Percentiles rank a stretch among this genome's conserved stretches.
These are phyloP conservation scores for Ailuropoda melanoleuca DNA, from an alignment of 2,113 vertebrate genomes.

Conservation along the genomic window DNA sequence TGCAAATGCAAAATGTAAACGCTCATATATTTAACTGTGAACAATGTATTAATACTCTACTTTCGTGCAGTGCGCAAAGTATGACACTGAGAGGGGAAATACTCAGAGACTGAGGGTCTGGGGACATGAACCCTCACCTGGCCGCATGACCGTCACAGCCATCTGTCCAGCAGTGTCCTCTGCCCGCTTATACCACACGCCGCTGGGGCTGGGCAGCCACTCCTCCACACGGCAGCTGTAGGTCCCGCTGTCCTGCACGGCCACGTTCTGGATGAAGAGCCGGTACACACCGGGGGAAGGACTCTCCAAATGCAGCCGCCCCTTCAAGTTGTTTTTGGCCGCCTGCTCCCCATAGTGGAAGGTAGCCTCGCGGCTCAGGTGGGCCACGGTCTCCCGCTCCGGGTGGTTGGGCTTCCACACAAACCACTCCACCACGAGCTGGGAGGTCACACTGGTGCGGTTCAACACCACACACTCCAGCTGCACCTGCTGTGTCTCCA, in stretches of 20 bases:
- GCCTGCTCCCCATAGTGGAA: slow-evolving; percentile 85
- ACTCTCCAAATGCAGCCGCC: slow-evolving; percentile 91
- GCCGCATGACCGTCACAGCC: slow-evolving; percentile 87
- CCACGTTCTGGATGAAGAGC: slow-evolving; percentile 91
- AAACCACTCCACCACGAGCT: slow-evolving; percentile 93
- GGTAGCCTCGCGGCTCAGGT: slow-evolving; percentile 87
- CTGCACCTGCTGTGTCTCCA: slow-evolving; percentile 93
- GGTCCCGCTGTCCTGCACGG: slow-evolving; percentile 90
- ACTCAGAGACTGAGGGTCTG: accelerated
- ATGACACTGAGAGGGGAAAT: not conserved
- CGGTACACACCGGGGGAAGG: slow-evolving; percentile 87
- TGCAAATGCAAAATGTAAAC: not conserved
- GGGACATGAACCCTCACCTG: slow-evolving; percentile 85
- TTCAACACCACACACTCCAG: slow-evolving; percentile 92
- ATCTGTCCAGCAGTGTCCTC: slow-evolving; percentile 90
- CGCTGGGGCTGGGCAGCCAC: slow-evolving; percentile 93
- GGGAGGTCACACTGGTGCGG: slow-evolving; percentile 90
- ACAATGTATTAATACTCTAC: not conserved
- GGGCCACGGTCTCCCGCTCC: slow-evolving; percentile 88
- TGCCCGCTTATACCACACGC: slow-evolving; percentile 92
- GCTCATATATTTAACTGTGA: not conserved
- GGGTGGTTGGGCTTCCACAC: slow-evolving; percentile 86
- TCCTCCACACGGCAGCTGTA: slow-evolving; percentile 89
- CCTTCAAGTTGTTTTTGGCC: slow-evolving; percentile 84
- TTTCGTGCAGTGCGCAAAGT: not conserved